Evolutionary conservation across 1,140 invertebrate species (phyloP).

Genomic region (Potamilus streckersoni): DNA sequence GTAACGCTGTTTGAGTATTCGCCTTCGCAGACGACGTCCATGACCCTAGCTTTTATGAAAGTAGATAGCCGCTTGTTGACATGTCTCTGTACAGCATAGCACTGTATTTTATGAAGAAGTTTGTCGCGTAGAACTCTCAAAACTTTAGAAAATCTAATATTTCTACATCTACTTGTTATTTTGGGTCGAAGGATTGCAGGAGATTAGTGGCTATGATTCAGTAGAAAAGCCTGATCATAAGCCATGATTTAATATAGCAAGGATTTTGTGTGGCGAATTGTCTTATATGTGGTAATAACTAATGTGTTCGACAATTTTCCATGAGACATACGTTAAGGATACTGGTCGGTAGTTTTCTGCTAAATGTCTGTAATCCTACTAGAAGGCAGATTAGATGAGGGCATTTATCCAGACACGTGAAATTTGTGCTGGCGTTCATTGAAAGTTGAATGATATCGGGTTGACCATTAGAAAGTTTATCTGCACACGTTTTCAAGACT

Average conservation of each 20-base stretch:
- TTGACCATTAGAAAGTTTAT: slow-evolving; percentile 1
- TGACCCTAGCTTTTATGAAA: background rate
- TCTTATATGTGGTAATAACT: slow-evolving; percentile 19
- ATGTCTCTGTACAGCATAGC: slow-evolving; percentile 3
- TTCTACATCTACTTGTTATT: background rate
- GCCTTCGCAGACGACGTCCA: too few species aligned
- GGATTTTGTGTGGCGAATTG: slow-evolving; percentile 27
- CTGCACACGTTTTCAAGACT: slow-evolving; percentile 6
- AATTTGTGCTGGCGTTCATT: background rate
- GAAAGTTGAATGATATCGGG: slow-evolving; percentile 9
- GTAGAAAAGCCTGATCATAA: slow-evolving; percentile 28
- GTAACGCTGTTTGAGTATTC: too few species aligned
- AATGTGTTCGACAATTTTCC: slow-evolving; percentile 29
- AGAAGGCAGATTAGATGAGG: slow-evolving; percentile 25
- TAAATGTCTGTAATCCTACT: slow-evolving; percentile 22
- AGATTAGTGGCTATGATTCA: slow-evolving; percentile 16
- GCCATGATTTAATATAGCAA: slow-evolving; percentile 24
- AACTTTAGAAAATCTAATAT: slow-evolving; percentile 6
- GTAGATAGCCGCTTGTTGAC: background rate
- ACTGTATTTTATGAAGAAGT: slow-evolving; percentile 1
- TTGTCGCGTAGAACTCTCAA: slow-evolving; percentile 5
- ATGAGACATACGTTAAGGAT: slow-evolving; percentile 17
- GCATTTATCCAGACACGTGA: slow-evolving; percentile 12
- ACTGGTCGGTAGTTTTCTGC: slow-evolving; percentile 22
- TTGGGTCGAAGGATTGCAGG: slow-evolving; percentile 13